Evolutionary conservation across 2,888 invertebrate species (phyloP), one percentile per base, ranked within the genome.

Genomic region (Emmelina monodactyla): DNA sequence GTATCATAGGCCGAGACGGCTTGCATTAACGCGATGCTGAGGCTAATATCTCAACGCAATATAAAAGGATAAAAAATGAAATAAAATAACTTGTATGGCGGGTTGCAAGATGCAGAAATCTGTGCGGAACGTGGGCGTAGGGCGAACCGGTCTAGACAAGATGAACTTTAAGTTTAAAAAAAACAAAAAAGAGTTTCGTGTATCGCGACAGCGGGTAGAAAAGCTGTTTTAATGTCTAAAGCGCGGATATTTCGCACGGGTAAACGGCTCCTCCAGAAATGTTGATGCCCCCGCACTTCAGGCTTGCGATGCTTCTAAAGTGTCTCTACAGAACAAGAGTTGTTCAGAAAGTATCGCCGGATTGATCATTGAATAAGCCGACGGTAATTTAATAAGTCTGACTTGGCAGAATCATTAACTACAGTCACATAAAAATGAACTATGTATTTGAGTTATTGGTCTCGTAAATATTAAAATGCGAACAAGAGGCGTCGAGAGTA

Each of bases 91-190:
- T 73, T 65, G 76, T 70, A 68, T 62, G 71, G 71, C 65, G 62
- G 62, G 73, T 68, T 69, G 70, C 71, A 67, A 72, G 75, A 75
- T 75, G 78, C 76, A 76, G 75, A 76, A 78, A 79, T 78, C 78
- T 72, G 73, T 72, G 70, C 71, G 65, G 56, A 56, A 49, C 57
- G 61, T 66, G 64, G 64, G 65, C 58, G 73, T 71, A 25, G 63
- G 62, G 66, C 61, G 64, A 72, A 79, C 78, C 78, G 78, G 78
- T 79, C 76, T 70, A 71, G 71, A 75, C 72, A 54, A 68, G 72
- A 68, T 75, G 76, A 76, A 76, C 78, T 75, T 75, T 71, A 73
- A 69, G 68, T 67, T 68, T 52, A 55, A 61, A 62, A 59, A 71
- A 75, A 73, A 59, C 63, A 72, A 75, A 73, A 64, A 72, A 76